phyloP scores from a whole-genome alignment of 2,113 vertebrate species.

The Gymnarchus niloticus region DNA sequence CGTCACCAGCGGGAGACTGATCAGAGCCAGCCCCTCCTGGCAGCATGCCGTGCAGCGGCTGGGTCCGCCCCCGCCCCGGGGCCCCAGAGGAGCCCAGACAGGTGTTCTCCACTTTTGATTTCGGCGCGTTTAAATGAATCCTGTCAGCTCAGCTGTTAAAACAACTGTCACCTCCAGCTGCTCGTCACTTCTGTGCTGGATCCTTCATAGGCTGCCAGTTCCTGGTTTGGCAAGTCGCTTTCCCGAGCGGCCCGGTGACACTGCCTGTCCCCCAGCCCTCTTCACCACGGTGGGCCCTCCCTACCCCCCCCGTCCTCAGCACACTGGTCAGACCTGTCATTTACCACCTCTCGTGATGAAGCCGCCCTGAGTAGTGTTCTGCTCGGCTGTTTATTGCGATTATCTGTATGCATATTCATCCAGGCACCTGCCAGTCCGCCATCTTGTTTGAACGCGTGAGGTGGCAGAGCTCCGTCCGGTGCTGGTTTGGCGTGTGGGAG shows the following conservation, averaged over 20 bases:
- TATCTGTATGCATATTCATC: conserved; percentile 15
- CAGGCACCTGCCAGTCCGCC: not conserved
- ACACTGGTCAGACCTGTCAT: conserved; percentile 6
- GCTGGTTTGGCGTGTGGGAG: too few species aligned
- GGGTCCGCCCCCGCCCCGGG: conserved; percentile 69
- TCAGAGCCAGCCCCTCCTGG: conserved; percentile 35
- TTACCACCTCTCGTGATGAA: not conserved
- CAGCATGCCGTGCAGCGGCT: conserved; percentile 51
- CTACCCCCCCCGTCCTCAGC: not conserved
- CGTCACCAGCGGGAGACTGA: conserved; percentile 35
- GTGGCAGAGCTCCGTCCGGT: not conserved
- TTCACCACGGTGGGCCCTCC: not conserved
- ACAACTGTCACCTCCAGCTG: conserved; percentile 99
- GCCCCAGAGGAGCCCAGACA: conserved; percentile 90
- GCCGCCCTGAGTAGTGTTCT: not conserved
- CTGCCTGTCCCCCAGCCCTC: conserved; percentile 36
- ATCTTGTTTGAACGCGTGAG: not conserved
- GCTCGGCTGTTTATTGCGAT: not conserved
- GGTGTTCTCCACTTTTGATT: conserved; percentile 99
- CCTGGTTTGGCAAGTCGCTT: conserved; percentile 54
- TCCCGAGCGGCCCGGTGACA: conserved; percentile 56
- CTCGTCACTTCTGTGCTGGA: conserved; percentile 96
- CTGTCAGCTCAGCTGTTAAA: conserved; percentile 99
- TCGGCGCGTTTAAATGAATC: conserved; percentile 99
- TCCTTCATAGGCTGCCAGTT: conserved; percentile 87